Conservation (phyloP, 2,113 vertebrate species). For the Vidua macroura region DNA sequence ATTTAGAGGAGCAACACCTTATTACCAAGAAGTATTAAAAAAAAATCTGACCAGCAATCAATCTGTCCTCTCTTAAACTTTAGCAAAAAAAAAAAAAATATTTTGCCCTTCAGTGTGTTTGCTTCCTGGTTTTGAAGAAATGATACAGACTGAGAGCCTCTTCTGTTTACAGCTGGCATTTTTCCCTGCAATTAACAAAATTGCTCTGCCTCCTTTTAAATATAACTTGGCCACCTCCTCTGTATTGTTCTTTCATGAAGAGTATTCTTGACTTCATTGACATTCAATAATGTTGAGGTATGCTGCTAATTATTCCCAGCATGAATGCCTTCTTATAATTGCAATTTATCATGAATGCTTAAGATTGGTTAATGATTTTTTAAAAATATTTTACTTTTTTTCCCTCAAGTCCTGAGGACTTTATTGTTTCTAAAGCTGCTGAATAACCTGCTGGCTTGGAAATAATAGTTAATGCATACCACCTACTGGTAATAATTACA, state of each 20-base stretch:
- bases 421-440: constrained; percentile 61
- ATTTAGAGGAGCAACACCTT: not conserved
- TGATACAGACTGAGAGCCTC: not conserved
- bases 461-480: constrained; percentile 65
- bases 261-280: constrained; percentile 59
- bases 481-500: constrained; percentile 60
- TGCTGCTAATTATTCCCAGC: constrained; percentile 70
- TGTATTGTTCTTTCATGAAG: constrained; percentile 58
- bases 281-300: constrained; percentile 70
- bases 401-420: not conserved
- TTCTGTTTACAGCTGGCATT: constrained; percentile 27
- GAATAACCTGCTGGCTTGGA: constrained; percentile 42
- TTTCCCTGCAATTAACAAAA: constrained; percentile 50
- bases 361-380: constrained; percentile 56
- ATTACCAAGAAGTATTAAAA: not conserved
- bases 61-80: not conserved
- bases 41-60: not conserved
- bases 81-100: not conserved
- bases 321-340: constrained; percentile 55
- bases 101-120: not conserved
- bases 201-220: constrained; percentile 1
- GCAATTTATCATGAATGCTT: constrained; percentile 53
- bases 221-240: not conserved
- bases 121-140: not conserved
- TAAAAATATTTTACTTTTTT: not conserved